Conservation (phyloP, 1,140 invertebrate species). For the Chironomus tepperi region DNA sequence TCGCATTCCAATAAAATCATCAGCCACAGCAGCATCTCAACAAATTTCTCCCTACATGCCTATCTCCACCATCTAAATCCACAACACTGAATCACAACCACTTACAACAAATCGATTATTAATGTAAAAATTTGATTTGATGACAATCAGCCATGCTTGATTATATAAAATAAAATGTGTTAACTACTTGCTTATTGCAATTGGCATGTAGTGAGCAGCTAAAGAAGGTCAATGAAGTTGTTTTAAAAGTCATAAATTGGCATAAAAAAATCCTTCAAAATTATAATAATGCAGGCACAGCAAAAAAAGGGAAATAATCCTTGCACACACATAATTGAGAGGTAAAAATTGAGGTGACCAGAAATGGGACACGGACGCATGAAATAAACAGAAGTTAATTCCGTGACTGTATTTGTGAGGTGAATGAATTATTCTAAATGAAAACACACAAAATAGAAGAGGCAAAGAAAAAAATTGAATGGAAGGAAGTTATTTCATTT, state of each 20-base stretch:
- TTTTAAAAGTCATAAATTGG: not conserved
- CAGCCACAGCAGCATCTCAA: too few species aligned
- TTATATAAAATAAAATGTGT: conserved; percentile 7
- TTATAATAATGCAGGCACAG: not conserved
- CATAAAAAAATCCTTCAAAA: not conserved
- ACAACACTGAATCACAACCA: not conserved
- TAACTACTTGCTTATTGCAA: not conserved
- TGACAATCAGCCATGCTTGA: not conserved
- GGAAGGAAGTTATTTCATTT: not conserved
- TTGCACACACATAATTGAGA: not conserved
- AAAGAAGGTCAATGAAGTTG: not conserved
- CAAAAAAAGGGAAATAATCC: not conserved
- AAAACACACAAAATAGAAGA: not conserved
- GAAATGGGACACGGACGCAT: not conserved
- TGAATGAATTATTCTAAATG: not conserved
- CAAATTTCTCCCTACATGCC: too few species aligned
- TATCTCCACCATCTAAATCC: not conserved
- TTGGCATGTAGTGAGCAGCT: not conserved
- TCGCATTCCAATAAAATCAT: too few species aligned
- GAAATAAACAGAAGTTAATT: too few species aligned
- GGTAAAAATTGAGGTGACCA: not conserved
- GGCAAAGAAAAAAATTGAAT: not conserved
- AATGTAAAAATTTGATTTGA: not conserved
- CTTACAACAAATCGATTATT: not conserved
- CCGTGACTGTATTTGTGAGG: not conserved